Base-by-base conservation (phyloP, 2,888 invertebrate species). In the Epinotia demarniana region DNA sequence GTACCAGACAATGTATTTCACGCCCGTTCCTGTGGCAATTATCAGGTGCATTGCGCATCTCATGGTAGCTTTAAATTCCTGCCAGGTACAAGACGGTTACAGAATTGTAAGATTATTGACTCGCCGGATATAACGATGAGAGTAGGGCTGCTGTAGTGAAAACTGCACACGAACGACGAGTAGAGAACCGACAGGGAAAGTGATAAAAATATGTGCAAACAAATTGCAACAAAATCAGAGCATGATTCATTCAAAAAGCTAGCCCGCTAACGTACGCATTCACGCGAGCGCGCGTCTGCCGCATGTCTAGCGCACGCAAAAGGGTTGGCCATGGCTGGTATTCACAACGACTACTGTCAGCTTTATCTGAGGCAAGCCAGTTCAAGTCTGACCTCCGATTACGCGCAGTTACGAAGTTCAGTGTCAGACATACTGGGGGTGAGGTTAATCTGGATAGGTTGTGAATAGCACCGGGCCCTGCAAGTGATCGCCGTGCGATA, bases 201-300 rank as follows among this genome's bases (percentile, higher is more conserved):
- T 33, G 33, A 33, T 33, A 33, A 33, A 33, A 33, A 33, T 33
- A 33, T 33, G 33, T 33, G 8, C 39, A 39, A 13, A 12, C 11
- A 39, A 67, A 55, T 67, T 18, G 18, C 16, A 64, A 23, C 9
- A 16, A 49, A 64, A n/a, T 33, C 16, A 33, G n/a, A 9, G 61
- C n/a, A 27, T 8, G 33, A 58, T 23, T 61, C 33, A n/a, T 33
- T n/a, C 33, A 61, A 33, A 39, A 33, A 27, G 33, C 13, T 6
- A 8, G 46, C 39, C 9, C 69, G 62, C 49, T 77, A 73, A 71
- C 67, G 77, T 75, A 77, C 72, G 71, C 77, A 72, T 77, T 80
- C 81, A 80, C 77, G 78, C 79, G 80, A 75, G 72, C 77, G 72
- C 80, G 79, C 71, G 78, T 79, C 73, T 80, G 82, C 80, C 81